Evolutionary conservation across 2,113 vertebrate genomes (phyloP).

Genomic region (Seriola dumerili): DNA sequence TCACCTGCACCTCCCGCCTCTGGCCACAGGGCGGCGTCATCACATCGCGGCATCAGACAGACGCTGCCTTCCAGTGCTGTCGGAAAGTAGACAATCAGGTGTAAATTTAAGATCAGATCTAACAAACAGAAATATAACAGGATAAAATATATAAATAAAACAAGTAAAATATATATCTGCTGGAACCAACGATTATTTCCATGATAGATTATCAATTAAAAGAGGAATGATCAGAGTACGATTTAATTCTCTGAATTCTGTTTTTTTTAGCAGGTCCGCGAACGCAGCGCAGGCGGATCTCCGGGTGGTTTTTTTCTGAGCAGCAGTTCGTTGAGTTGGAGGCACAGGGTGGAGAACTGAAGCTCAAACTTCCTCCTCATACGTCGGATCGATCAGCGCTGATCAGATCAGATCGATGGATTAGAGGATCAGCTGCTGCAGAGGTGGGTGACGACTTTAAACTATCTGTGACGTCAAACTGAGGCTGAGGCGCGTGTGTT

Average conservation of each 20-base stretch:
- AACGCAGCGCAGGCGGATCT: slow-evolving; percentile 62
- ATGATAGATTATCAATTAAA: too few relatives aligned
- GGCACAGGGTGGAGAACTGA: not conserved
- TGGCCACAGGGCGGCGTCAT: slow-evolving; percentile 24
- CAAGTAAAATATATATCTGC: too few relatives aligned
- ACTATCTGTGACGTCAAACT: too few relatives aligned
- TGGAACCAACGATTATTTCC: too few relatives aligned
- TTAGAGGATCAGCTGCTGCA: slow-evolving; percentile 21
- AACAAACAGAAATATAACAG: too few relatives aligned
- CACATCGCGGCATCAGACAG: rapidly evolving
- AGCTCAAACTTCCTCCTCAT: not conserved
- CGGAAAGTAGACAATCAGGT: not conserved
- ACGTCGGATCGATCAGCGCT: not conserved
- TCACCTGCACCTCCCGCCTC: not conserved
- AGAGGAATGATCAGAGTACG: not conserved
- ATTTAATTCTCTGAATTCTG: not conserved
- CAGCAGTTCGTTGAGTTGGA: not conserved
- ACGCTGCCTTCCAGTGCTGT: not conserved
- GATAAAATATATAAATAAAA: too few relatives aligned
- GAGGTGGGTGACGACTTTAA: slow-evolving; percentile 37
- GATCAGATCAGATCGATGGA: slow-evolving; percentile 49
- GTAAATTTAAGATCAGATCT: too few relatives aligned
- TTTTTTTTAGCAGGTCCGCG: not conserved
- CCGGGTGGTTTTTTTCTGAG: not conserved
- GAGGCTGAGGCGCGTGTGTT: not conserved